Evolutionary conservation across 2,113 vertebrate genomes (phyloP).

Genomic region (Nothocercus julius): DNA sequence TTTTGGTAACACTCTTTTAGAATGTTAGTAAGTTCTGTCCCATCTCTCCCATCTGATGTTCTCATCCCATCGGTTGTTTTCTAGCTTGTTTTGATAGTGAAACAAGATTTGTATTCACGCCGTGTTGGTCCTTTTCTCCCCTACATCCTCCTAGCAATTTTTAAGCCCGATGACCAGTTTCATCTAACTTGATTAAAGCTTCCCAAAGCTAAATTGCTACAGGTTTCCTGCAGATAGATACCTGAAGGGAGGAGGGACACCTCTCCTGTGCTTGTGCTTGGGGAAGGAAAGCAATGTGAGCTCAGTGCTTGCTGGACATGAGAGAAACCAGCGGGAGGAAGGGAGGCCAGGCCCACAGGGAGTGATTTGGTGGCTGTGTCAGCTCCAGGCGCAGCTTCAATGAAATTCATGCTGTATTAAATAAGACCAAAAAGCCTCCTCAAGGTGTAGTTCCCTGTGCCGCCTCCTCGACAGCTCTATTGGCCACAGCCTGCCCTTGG

Average conservation of each 20-base stretch:
- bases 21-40: not conserved
- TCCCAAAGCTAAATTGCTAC: not conserved
- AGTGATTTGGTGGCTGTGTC: not conserved
- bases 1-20: not conserved
- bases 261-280: not conserved
- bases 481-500: not conserved
- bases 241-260: not conserved
- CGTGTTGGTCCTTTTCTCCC: not conserved
- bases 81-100: not conserved
- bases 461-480: not conserved
- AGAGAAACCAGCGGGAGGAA: not conserved
- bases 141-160: not conserved
- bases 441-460: not conserved
- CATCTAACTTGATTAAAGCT: not conserved
- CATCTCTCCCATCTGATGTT: not conserved
- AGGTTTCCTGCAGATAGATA: not conserved
- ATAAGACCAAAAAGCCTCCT: not conserved
- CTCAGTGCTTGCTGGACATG: not conserved
- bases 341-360: not conserved
- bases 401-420: not conserved
- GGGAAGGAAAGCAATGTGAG: not conserved
- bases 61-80: not conserved
- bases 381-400: not conserved
- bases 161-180: not conserved
- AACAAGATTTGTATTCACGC: not conserved